Conservation (phyloP, 2,113 vertebrate genomes). For the Pterocles gutturalis region DNA sequence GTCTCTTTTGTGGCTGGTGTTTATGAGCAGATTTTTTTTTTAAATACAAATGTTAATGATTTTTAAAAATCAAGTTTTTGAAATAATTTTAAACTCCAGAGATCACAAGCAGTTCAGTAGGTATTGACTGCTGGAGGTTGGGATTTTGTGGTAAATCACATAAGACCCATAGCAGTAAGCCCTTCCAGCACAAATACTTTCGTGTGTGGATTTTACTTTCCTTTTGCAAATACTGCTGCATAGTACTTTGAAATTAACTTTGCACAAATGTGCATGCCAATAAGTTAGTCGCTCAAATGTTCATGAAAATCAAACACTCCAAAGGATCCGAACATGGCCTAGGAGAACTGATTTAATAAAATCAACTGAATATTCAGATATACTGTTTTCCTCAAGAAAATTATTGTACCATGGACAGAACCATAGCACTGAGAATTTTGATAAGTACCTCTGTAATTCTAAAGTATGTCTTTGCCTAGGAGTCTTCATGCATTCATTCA, state of each 20-base stretch:
- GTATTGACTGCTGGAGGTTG: slow-evolving; percentile 24
- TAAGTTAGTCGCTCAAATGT: slow-evolving; percentile 27
- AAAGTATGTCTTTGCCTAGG: not conserved
- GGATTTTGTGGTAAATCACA: slow-evolving; percentile 43
- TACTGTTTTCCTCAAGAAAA: not conserved
- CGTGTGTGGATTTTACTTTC: not conserved
- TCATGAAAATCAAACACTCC: slow-evolving; percentile 36
- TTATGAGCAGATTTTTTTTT: not conserved
- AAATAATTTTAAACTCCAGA: not conserved
- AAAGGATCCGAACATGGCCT: not conserved
- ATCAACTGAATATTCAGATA: slow-evolving; percentile 33
- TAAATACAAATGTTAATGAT: not conserved
- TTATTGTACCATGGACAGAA: not conserved
- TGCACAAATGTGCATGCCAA: slow-evolving; percentile 45
- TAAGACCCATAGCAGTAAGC: slow-evolving; percentile 6
- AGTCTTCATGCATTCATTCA: not conserved
- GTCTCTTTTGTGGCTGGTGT: not conserved
- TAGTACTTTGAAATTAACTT: slow-evolving; percentile 32
- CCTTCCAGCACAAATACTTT: slow-evolving; percentile 38
- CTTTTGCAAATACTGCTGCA: not conserved
- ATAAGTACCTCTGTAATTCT: not conserved
- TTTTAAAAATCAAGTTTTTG: not conserved
- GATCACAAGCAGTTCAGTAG: not conserved
- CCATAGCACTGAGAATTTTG: not conserved
- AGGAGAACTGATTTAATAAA: slow-evolving; percentile 28